Evolutionary conservation across 2,113 vertebrate genomes (phyloP), one percentile per base, ranked within the genome.

Genomic region (Leptobrachium leishanense): DNA sequence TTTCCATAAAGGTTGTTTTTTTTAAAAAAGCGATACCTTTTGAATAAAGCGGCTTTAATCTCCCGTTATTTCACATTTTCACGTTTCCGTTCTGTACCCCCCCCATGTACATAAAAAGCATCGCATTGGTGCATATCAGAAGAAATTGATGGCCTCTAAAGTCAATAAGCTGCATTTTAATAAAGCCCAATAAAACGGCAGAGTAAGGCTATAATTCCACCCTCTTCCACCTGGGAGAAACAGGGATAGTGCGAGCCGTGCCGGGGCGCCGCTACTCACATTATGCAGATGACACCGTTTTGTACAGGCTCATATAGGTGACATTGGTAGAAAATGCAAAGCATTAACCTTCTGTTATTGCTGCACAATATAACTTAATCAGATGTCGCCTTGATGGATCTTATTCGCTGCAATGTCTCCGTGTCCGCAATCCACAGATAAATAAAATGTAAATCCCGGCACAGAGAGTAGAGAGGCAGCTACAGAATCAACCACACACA

Each of bases 291-390:
- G 68, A 50, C 12, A 70, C 11, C 42, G 50, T 50, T 43, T 54
- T 15, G 39, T 55, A 67, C 74, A 11, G n/a, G 74, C 50, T 67
- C 65, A 12, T 54, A 76, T 67, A 62, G 74, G 64, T 67, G 74
- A 76, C 74, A 57, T n/a, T 43, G 11, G 46, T 67, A 42, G 39
- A 15, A 67, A 15, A 67, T 31, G 59, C 43, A 75, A 64, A 50
- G 55, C 74, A 76, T 76, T 76, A 76, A 76, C 64, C 74, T 76
- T 68, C 74, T 42, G 64, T 12, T 50, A 76, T 76, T 55, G 66
- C 74, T 12, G 39, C n/a, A 53, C 11, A 43, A 43, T 68, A 43
- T 50, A 68, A 68, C 74, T 76, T 54, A 43, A 76, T 76, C 64
- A 55, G 46, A 15, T 50, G 44, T 70, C 68, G 5, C 43, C 46